These are phyloP conservation scores for Megamerina dolium DNA, from an alignment of 2,888 invertebrate genomes.

Conservation along the genomic window DNA sequence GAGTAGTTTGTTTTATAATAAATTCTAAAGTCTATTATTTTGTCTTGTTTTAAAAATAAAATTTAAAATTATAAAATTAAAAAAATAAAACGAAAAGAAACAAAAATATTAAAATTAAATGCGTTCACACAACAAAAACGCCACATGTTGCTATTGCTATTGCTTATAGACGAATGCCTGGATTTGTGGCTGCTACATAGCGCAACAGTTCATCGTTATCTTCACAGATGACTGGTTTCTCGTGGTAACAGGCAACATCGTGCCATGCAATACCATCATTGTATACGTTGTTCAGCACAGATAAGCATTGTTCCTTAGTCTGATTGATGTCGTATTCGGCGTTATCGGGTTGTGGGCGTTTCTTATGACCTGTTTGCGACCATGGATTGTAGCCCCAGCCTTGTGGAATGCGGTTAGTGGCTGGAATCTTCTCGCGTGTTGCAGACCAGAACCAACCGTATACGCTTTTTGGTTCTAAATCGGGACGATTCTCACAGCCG, in stretches of 20 bases:
- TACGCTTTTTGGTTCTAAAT: conserved; percentile 78
- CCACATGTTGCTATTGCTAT: conserved; percentile 7
- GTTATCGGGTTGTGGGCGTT: conserved; percentile 80
- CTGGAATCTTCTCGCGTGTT: conserved; percentile 77
- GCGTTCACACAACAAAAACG: conserved; percentile 24
- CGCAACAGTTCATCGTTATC: conserved; percentile 82
- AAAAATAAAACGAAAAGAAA: conserved; percentile 22
- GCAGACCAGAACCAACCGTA: conserved; percentile 93
- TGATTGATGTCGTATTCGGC: conserved; percentile 86
- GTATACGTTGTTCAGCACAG: conserved; percentile 86
- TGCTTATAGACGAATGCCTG: conserved; percentile 70
- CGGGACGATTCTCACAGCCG: conserved; percentile 79
- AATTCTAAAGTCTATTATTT: conserved; percentile 48
- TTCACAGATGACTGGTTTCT: conserved; percentile 86
- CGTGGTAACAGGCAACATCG: conserved; percentile 89
- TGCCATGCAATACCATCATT: conserved; percentile 92
- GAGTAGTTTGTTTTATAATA: too few species aligned
- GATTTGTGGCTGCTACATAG: conserved; percentile 79
- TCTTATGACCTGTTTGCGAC: conserved; percentile 88
- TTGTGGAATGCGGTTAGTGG: conserved; percentile 64
- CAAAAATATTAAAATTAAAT: conserved; percentile 25
- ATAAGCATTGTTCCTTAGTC: conserved; percentile 80
- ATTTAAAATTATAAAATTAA: conserved; percentile 34
- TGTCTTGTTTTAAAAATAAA: conserved; percentile 37
- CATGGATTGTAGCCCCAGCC: conserved; percentile 74